A percentile compares a stretch with the other conserved stretches of the same genome.
Evolutionary conservation across 2,888 invertebrate species (phyloP).

Genomic region (Exocentrus adspersus): DNA sequence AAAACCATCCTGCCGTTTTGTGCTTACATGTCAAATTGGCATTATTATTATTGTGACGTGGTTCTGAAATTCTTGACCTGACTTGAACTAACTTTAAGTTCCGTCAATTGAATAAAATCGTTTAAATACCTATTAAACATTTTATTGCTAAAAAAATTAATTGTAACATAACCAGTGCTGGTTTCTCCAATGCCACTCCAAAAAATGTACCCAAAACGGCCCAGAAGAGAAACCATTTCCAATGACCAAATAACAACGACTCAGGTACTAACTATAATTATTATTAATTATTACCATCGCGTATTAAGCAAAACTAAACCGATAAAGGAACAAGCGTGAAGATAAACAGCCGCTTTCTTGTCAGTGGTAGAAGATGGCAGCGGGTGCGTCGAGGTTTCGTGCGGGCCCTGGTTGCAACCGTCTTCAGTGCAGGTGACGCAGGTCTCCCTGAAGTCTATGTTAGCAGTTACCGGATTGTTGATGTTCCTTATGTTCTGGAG

Average conservation of each 20-base stretch:
- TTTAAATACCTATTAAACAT: too few species aligned
- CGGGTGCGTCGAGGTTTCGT: neutral
- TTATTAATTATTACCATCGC: neutral
- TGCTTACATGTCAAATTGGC: neutral
- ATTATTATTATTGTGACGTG: neutral
- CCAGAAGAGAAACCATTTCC: too few species aligned
- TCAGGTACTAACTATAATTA: too few species aligned
- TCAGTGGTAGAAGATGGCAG: neutral
- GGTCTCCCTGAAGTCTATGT: neutral
- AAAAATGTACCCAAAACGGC: too few species aligned
- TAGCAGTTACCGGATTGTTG: neutral
- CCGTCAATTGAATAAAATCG: too few species aligned
- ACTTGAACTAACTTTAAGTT: too few species aligned
- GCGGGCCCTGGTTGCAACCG: neutral
- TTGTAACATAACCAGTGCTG: too few species aligned
- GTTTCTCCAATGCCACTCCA: too few species aligned
- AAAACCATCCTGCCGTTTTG: conserved; percentile 27
- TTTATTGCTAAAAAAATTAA: too few species aligned
- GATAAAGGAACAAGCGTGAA: neutral
- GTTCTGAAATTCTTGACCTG: too few species aligned
- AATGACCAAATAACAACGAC: too few species aligned
- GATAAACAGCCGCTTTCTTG: neutral
- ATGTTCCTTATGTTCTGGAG: neutral
- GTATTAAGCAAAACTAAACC: neutral
- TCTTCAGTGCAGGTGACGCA: neutral